These are phyloP conservation scores for Empidonax alnorum DNA, from an alignment of 2,113 vertebrate species.

Conservation along the genomic window DNA sequence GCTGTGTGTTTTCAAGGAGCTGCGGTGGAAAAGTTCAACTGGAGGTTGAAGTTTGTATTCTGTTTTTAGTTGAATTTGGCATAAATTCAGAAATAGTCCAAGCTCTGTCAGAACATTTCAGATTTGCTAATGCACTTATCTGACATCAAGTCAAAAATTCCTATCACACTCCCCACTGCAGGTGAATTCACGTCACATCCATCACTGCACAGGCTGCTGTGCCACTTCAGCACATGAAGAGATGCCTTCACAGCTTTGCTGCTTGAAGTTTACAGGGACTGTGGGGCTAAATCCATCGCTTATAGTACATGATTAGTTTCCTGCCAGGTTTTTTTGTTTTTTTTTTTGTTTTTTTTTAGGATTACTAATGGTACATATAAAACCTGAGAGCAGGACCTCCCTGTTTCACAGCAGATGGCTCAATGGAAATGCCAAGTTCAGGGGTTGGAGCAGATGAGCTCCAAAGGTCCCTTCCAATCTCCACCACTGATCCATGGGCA, in stretches of 20 bases:
- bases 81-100: neutral
- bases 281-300: neutral
- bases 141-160: neutral
- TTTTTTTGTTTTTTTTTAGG: neutral
- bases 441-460: neutral
- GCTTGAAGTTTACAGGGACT: neutral
- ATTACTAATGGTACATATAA: neutral
- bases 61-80: neutral
- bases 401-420: neutral
- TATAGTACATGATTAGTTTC: rapidly evolving
- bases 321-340: neutral
- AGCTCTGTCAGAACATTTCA: neutral
- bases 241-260: neutral
- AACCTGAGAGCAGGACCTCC: neutral
- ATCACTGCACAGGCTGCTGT: neutral
- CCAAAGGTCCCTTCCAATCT: neutral
- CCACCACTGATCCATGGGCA: rapidly evolving
- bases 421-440: neutral
- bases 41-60: neutral
- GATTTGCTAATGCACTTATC: neutral
- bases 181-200: neutral
- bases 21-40: neutral
- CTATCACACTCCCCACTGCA: neutral
- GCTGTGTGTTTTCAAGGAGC: neutral
- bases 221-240: neutral